Conservation (phyloP, 1,140 invertebrate species). For the Drosophila parvula region DNA sequence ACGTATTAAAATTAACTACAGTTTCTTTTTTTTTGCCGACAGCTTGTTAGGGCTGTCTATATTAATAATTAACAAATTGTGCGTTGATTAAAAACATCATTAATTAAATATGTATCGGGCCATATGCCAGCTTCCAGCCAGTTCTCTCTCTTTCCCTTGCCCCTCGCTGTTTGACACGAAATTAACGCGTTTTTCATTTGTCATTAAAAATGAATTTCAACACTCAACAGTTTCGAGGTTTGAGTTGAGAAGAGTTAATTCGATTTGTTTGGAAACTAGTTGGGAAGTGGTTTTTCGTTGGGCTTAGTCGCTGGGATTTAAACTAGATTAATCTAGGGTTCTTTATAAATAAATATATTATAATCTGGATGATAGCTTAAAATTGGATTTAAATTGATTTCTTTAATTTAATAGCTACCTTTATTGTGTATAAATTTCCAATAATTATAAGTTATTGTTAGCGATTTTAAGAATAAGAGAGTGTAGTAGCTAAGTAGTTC, state of each 20-base stretch:
- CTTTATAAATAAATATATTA: not conserved
- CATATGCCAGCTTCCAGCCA: slow-evolving; percentile 23
- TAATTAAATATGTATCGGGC: slow-evolving; percentile 56
- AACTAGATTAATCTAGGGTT: not conserved
- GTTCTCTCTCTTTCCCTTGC: not conserved
- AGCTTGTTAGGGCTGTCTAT: slow-evolving; percentile 46
- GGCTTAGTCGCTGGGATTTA: not conserved
- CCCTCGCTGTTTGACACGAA: slow-evolving; percentile 32
- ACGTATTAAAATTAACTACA: slow-evolving; percentile 44
- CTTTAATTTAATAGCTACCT: not conserved
- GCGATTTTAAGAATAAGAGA: too few species aligned
- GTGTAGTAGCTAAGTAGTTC: too few species aligned
- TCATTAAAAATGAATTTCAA: slow-evolving; percentile 62
- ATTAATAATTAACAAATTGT: slow-evolving; percentile 64
- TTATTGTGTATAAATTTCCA: too few species aligned
- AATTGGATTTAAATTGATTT: not conserved
- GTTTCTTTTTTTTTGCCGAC: slow-evolving; percentile 10
- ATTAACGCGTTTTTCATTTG: slow-evolving; percentile 53
- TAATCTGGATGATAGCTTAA: not conserved
- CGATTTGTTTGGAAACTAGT: not conserved
- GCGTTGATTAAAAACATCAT: slow-evolving; percentile 64
- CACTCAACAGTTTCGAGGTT: slow-evolving; percentile 33
- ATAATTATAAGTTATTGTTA: too few species aligned
- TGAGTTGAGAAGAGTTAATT: slow-evolving; percentile 1
- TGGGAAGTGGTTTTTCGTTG: not conserved